Base-by-base conservation (phyloP, 2,113 vertebrate genomes). In the Chaetops frenatus region DNA sequence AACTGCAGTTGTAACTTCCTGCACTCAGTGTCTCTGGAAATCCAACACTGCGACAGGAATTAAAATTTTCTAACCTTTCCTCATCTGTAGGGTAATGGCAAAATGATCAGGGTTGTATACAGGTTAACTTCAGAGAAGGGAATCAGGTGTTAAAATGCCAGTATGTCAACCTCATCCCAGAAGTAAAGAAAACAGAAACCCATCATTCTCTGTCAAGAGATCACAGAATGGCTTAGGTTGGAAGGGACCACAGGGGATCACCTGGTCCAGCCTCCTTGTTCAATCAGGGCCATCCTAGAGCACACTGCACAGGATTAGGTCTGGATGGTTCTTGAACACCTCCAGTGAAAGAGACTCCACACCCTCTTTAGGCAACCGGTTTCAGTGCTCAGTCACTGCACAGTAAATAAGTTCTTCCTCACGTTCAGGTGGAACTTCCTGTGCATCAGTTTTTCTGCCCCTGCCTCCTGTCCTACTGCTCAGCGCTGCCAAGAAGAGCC, bases 51-150 rank as follows among this genome's bases (percentile, higher is more conserved):
- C 19, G 9, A 91, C 36, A 35, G 48, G 35, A 79, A n/a, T 44
- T 23, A 67, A n/a, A 93, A 67, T 47, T 35, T 83, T 76, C 29
- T 36, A 53, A 27, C 8, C 28, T 18, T 72, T 85, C 66, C 23
- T 72, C 19, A 82, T 54, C 36, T 58, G 51, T 1, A 84, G 10
- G 12, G 33, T 54, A 73, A 81, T 1, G 1, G 27, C 31, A 57
- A 87, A 84, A 88, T 57, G 71, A 84, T 44, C 60, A 80, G 28
- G 62, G 61, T 47, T 47, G 42, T 38, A 36, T 11, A 86, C 40
- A 73, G 54, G 35, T 20, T 86, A 91, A 93, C 35, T 70, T 70
- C 86, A 73, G 35, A 86, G 95, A 66, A 66, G 27, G 15, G 76
- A 94, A 92, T 71, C 19, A 25, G 18, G 4, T 83, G 40, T 86